Evolutionary conservation across 2,797 vertebrate genomes (phyloP).

Genomic region (Meriones psammophilus): DNA sequence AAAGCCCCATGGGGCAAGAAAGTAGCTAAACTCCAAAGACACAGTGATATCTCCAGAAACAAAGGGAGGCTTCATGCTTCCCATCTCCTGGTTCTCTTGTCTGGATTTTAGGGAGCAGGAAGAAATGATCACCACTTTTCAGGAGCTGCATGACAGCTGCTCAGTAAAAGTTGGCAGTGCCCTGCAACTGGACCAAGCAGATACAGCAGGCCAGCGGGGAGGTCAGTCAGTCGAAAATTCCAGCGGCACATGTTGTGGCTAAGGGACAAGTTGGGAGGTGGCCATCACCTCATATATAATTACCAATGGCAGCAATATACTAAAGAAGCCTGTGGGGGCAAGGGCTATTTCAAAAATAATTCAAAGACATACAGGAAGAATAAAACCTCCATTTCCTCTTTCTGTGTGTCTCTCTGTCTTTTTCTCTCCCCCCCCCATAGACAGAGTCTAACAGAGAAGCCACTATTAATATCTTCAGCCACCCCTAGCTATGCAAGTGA

Average conservation of each 20-base stretch:
- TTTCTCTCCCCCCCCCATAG: not conserved
- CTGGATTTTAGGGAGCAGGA: not conserved
- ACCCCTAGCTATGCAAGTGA: not conserved
- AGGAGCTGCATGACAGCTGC: not conserved
- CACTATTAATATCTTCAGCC: not conserved
- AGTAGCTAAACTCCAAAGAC: not conserved
- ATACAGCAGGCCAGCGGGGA: not conserved
- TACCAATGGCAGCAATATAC: not conserved
- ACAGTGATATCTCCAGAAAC: not conserved
- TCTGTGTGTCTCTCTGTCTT: not conserved
- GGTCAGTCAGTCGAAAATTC: conserved; percentile 20
- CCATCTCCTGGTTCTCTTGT: not conserved
- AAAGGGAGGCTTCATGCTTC: not conserved
- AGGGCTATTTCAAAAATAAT: not conserved
- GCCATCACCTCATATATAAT: not conserved
- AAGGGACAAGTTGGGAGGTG: conserved; percentile 36
- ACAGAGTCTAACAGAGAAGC: not conserved
- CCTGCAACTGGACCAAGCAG: not conserved
- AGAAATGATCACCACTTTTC: not conserved
- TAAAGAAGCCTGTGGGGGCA: not conserved
- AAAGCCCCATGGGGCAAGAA: not conserved
- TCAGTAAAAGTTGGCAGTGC: not conserved
- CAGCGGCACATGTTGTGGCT: not conserved
- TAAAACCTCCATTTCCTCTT: not conserved
- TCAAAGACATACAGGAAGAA: conserved; percentile 34